These are phyloP conservation scores for Peromyscus californicus DNA, from an alignment of 2,113 vertebrate species.

Conservation along the genomic window DNA sequence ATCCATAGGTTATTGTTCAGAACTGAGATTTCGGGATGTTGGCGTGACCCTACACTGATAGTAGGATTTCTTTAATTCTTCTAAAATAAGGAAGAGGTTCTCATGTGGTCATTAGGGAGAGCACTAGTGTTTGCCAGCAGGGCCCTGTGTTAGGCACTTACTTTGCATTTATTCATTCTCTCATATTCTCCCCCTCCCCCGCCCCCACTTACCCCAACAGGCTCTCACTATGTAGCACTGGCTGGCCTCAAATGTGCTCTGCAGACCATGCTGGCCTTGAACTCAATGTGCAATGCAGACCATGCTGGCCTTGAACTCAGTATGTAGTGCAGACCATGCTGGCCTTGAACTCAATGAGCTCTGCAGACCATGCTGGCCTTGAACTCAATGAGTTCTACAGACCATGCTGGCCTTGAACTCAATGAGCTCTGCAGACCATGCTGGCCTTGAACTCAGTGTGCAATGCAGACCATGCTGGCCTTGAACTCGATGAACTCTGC, in stretches of 20 bases:
- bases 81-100: neutral
- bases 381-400: no score
- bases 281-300: neutral
- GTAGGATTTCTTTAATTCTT: constrained; percentile 2
- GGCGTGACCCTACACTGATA: neutral
- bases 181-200: no score
- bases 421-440: no score
- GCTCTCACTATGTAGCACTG: neutral
- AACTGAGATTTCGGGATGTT: constrained; percentile 1
- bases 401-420: neutral
- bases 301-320: neutral
- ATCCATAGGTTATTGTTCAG: neutral
- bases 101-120: neutral
- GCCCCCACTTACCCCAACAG: neutral
- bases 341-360: neutral
- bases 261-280: neutral
- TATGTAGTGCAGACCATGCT: no score
- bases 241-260: neutral
- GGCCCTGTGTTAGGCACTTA: neutral
- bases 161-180: neutral
- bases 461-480: no score
- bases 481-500: no score
- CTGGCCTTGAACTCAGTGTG: no score
- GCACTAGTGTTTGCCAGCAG: neutral
- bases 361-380: neutral